phyloP scores from a whole-genome alignment of 1,140 invertebrate species.

The Choristoneura fumiferana region DNA sequence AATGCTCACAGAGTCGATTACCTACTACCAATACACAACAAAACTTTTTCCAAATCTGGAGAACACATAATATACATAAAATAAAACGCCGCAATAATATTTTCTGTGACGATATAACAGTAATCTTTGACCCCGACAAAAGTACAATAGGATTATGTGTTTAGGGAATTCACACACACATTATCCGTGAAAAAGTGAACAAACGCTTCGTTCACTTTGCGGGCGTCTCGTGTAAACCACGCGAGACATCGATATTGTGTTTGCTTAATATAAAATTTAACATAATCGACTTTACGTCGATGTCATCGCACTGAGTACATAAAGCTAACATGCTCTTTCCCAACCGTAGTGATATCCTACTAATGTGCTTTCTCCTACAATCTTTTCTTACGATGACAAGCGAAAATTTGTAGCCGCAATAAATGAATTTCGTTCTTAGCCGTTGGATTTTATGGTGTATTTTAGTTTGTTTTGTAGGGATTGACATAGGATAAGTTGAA shows the following conservation, averaged over 20 bases:
- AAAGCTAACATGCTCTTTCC: conserved; percentile 68
- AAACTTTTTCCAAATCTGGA: too few relatives aligned
- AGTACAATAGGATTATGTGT: conserved; percentile 16
- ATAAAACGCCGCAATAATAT: neutral
- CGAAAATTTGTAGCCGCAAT: conserved; percentile 43
- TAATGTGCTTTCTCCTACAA: conserved; percentile 75
- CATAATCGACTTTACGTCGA: conserved; percentile 62
- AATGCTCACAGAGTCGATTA: too few relatives aligned
- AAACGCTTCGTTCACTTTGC: conserved; percentile 11
- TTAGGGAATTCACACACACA: conserved; percentile 17
- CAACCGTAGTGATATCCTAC: conserved; percentile 69
- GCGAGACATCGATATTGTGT: conserved; percentile 53
- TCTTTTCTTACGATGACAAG: conserved; percentile 74
- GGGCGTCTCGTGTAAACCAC: conserved; percentile 33
- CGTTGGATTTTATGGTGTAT: conserved; percentile 35
- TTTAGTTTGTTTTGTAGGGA: conserved; percentile 38
- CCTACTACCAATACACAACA: too few relatives aligned
- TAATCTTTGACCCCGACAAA: conserved; percentile 5
- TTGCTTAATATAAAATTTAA: conserved; percentile 69
- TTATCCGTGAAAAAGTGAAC: conserved; percentile 20
- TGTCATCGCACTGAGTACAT: conserved; percentile 51
- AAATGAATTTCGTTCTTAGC: conserved; percentile 43
- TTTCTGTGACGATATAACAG: neutral
- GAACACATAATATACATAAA: too few relatives aligned
- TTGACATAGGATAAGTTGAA: conserved; percentile 68